Conservation (phyloP, 1,140 invertebrate genomes). For the Theocolax elegans region DNA sequence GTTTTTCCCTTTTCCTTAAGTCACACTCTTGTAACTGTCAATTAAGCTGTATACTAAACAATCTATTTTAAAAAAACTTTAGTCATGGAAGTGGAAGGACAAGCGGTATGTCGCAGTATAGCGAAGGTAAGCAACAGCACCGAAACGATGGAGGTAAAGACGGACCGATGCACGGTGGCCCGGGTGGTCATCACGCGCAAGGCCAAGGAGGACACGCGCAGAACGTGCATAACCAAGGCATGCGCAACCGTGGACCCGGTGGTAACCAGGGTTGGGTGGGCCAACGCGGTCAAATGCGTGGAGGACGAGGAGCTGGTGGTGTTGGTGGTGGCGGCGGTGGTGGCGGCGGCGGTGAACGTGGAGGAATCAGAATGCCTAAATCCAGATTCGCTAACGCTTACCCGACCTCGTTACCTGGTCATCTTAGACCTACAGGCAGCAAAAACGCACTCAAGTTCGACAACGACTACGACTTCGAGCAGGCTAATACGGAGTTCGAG, state of each 20-base stretch:
- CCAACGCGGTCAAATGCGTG: constrained; percentile 58
- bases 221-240: constrained; percentile 4
- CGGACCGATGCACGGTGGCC: not conserved
- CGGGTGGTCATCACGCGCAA: constrained; percentile 6
- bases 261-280: constrained; percentile 64
- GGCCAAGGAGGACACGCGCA: constrained; percentile 3
- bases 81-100: constrained; percentile 57
- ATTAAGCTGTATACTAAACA: too few relatives aligned
- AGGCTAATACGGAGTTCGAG: constrained; percentile 95
- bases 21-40: too few relatives aligned
- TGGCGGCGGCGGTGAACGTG: constrained; percentile 8
- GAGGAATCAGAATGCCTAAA: constrained; percentile 51
- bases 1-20: not conserved
- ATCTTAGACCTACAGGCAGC: too few relatives aligned
- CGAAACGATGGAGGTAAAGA: constrained; percentile 36
- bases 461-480: constrained; percentile 97
- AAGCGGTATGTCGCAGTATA: constrained; percentile 62
- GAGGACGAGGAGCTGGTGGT: constrained; percentile 58
- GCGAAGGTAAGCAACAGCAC: constrained; percentile 56
- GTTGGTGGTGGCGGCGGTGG: constrained; percentile 49
- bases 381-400: too few relatives aligned
- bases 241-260: constrained; percentile 58
- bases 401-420: too few relatives aligned
- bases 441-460: constrained; percentile 91
- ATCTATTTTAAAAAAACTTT: too few relatives aligned